A percentile compares a stretch with the other conserved stretches of the same genome.
Conservation (phyloP, 1,140 invertebrate species). For the Brachystomella parvula region DNA sequence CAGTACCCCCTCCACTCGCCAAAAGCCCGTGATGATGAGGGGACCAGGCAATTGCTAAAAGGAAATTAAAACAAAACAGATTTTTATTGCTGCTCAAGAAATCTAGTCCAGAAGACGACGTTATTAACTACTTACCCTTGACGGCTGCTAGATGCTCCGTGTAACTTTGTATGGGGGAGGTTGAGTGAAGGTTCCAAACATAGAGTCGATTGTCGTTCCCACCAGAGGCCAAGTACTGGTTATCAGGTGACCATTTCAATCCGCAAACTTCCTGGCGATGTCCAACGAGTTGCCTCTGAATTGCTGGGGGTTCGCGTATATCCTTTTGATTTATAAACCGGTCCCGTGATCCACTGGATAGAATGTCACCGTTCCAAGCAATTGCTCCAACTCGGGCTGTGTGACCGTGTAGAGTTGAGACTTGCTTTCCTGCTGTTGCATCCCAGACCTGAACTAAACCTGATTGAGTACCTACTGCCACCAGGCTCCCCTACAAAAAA, state of each 20-base stretch:
- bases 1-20: conserved; percentile 95
- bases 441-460: conserved; percentile 97
- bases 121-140: conserved; percentile 55
- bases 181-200: conserved; percentile 91
- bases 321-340: conserved; percentile 90
- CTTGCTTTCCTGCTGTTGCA: conserved; percentile 80
- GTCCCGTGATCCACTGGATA: conserved; percentile 93
- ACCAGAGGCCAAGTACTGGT: conserved; percentile 94
- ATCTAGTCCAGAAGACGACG: conserved; percentile 5
- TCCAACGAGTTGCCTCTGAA: conserved; percentile 68
- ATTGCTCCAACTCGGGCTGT: conserved; percentile 85
- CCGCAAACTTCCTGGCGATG: conserved; percentile 98
- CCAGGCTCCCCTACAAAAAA: conserved; percentile 67
- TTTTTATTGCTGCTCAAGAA: neutral
- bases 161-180: conserved; percentile 88
- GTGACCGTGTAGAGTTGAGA: conserved; percentile 85
- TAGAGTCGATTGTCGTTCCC: conserved; percentile 98
- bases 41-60: conserved; percentile 91
- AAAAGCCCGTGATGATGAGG: conserved; percentile 97
- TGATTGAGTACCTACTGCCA: conserved; percentile 95
- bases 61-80: conserved; percentile 15
- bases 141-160: conserved; percentile 97
- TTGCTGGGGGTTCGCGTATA: conserved; percentile 72
- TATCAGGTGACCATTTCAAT: conserved; percentile 98
- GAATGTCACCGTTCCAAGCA: conserved; percentile 95